phyloP scores from a whole-genome alignment of 2,113 vertebrate genomes.

The Cinclus cinclus region DNA sequence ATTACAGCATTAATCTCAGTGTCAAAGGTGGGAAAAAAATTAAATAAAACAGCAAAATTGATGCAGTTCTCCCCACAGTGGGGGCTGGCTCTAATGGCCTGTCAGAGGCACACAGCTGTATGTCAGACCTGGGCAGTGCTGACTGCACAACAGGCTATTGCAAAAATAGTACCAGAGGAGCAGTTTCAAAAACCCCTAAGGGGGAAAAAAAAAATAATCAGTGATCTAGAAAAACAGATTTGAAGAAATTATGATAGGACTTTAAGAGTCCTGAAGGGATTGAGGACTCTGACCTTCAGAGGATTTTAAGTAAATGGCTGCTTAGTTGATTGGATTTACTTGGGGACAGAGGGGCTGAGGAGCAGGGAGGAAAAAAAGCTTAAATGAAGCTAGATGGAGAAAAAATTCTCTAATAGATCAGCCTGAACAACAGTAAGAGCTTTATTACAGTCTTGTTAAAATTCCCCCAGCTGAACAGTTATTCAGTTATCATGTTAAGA shows the following conservation, averaged over 20 bases:
- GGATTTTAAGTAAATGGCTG: conserved; percentile 74
- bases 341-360: neutral
- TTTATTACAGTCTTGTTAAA: conserved; percentile 61
- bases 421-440: conserved; percentile 37
- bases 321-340: conserved; percentile 77
- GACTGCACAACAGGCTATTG: neutral
- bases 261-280: conserved; percentile 62
- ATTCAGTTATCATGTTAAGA: conserved; percentile 26
- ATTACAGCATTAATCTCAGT: conserved; percentile 3
- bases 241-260: conserved; percentile 50
- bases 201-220: conserved; percentile 9
- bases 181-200: conserved; percentile 49
- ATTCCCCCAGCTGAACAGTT: conserved; percentile 40
- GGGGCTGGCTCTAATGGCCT: conserved; percentile 12
- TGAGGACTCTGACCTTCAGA: conserved; percentile 61
- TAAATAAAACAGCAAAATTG: conserved; percentile 41
- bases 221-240: conserved; percentile 54
- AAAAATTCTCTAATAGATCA: conserved; percentile 48
- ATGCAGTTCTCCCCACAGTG: neutral
- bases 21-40: neutral
- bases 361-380: conserved; percentile 41
- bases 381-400: conserved; percentile 64
- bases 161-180: conserved; percentile 20
- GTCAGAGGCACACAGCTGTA: neutral
- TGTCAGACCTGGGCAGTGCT: neutral